Percentiles rank a stretch among this genome's conserved stretches.
phyloP scores from a whole-genome alignment of 37 sponge, comb jelly and placozoan genomes.

The Cliona cf. orientalis region DNA sequence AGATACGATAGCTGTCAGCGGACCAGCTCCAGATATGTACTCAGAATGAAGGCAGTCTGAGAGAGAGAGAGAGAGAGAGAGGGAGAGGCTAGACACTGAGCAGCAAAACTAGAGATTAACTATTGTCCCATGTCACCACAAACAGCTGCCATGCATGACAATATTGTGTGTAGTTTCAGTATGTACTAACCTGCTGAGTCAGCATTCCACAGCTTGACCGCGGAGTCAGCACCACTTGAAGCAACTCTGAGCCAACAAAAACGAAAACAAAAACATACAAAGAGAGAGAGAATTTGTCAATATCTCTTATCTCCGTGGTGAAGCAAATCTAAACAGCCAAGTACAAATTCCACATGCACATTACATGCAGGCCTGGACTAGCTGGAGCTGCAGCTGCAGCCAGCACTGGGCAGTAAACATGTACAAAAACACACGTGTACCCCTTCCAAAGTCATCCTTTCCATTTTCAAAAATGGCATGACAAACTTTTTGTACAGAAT shows the following conservation, averaged over 20 bases:
- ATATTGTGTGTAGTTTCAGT: background rate
- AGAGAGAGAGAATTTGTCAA: no score
- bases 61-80: background rate
- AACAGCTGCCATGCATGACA: background rate
- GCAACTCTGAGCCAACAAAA: conserved; percentile 1
- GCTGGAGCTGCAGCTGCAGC: no score
- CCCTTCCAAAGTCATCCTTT: no score
- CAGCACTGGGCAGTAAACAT: no score
- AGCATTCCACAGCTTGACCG: conserved; percentile 12
- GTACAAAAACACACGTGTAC: no score
- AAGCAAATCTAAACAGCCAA: no score
- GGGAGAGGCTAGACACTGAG: background rate
- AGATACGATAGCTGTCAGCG: conserved; percentile 21
- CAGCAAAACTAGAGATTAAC: background rate
- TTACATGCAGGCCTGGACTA: no score
- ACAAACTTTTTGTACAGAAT: no score
- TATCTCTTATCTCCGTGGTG: no score
- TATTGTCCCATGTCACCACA: background rate
- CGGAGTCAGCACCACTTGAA: conserved; percentile 5
- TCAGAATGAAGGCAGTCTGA: conserved; percentile 18
- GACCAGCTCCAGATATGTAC: conserved; percentile 17
- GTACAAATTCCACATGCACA: no score
- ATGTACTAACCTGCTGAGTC: conserved; percentile 18
- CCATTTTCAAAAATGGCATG: no score
- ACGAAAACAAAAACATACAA: background rate